These are phyloP conservation scores for Vanessa atalanta DNA, from an alignment of 1,140 invertebrate species.

Conservation along the genomic window DNA sequence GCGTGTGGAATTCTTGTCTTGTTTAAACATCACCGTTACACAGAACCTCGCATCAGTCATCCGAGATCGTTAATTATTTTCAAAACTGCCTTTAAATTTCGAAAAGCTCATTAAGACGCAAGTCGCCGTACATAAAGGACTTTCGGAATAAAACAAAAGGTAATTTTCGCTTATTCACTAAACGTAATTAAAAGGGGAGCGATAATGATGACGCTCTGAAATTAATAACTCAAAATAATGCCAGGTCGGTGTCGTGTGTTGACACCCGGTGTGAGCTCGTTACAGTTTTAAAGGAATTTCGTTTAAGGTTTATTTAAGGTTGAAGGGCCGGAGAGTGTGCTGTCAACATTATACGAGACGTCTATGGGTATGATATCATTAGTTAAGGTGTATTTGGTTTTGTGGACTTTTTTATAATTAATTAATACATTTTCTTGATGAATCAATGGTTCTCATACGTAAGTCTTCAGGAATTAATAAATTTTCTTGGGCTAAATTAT, in stretches of 20 bases:
- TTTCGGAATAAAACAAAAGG: conserved; percentile 60
- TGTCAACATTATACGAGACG: not conserved
- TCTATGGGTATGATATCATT: no score
- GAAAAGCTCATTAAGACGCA: conserved; percentile 65
- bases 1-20: no score
- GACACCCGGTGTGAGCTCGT: conserved; percentile 7
- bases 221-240: conserved; percentile 43
- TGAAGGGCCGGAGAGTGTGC: not conserved
- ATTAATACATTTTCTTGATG: no score
- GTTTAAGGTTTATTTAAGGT: not conserved
- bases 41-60: conserved; percentile 36
- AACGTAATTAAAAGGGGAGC: conserved; percentile 60
- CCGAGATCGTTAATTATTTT: conserved; percentile 62
- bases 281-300: conserved; percentile 4
- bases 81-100: conserved; percentile 65
- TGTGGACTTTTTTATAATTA: no score
- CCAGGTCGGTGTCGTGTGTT: conserved; percentile 34
- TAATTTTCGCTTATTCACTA: conserved; percentile 70
- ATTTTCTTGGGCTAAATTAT: no score
- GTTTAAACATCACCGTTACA: not conserved
- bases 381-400: no score
- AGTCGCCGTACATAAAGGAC: conserved; percentile 48
- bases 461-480: no score
- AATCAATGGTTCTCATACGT: no score
- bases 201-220: conserved; percentile 52